Conservation (phyloP, 1,140 invertebrate genomes). For the Lineus longissimus region DNA sequence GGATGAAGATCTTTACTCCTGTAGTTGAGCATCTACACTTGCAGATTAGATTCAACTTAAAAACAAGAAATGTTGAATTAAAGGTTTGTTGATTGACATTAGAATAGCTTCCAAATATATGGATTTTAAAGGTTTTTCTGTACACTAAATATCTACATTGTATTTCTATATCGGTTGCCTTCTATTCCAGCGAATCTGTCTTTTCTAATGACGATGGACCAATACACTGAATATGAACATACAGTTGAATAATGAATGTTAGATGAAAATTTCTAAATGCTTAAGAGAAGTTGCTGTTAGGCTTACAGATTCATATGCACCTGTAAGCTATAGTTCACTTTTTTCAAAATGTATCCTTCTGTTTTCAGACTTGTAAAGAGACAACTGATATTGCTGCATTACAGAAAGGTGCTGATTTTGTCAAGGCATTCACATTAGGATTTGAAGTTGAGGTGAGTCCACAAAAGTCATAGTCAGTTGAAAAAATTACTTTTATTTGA, state of each 20-base stretch:
- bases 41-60: slow-evolving; percentile 92
- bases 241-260: no score
- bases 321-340: no score
- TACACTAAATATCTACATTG: no score
- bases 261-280: no score
- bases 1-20: slow-evolving; percentile 95
- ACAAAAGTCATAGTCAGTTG: background rate
- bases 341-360: no score
- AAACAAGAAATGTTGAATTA: slow-evolving; percentile 85
- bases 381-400: slow-evolving; percentile 84
- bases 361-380: slow-evolving; percentile 61
- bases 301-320: no score
- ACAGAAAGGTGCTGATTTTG: slow-evolving; percentile 97
- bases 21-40: slow-evolving; percentile 92
- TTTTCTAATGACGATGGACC: no score
- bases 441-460: slow-evolving; percentile 84
- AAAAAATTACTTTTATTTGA: background rate
- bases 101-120: slow-evolving; percentile 6
- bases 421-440: slow-evolving; percentile 91
- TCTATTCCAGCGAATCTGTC: background rate
- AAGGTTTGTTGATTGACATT: slow-evolving; percentile 31
- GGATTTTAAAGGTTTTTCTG: background rate
- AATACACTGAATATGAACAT: no score
- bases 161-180: no score
- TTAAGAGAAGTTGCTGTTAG: no score